These are phyloP conservation scores for Sylvicola cinctus DNA, from an alignment of 2,888 invertebrate species.

Conservation along the genomic window DNA sequence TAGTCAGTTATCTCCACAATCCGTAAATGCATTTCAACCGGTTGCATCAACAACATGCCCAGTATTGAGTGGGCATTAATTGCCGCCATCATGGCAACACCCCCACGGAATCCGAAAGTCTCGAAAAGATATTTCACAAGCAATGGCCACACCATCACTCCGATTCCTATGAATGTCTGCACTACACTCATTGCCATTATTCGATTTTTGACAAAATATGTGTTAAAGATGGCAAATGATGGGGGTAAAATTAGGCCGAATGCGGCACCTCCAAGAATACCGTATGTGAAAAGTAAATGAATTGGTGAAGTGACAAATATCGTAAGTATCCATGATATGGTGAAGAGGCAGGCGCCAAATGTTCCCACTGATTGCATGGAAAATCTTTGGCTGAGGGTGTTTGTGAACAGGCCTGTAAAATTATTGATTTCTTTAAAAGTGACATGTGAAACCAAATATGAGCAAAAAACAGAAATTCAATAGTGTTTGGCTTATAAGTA, in stretches of 20 bases:
- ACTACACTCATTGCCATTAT: constrained; percentile 53
- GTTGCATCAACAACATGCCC: constrained; percentile 51
- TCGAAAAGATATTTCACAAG: constrained; percentile 36
- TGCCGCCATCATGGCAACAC: constrained; percentile 41
- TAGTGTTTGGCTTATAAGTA: constrained; percentile 37
- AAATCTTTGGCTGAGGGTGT: constrained; percentile 40
- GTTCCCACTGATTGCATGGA: constrained; percentile 45
- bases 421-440: no score
- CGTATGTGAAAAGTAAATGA: constrained; percentile 41
- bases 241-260: constrained; percentile 54
- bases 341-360: constrained; percentile 38
- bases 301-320: constrained; percentile 39
- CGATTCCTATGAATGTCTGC: constrained; percentile 47
- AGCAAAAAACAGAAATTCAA: no score
- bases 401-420: constrained; percentile 42
- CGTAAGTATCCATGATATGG: constrained; percentile 36
- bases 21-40: constrained; percentile 49
- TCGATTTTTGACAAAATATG: constrained; percentile 47
- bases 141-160: constrained; percentile 45
- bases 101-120: constrained; percentile 48
- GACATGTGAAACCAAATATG: no score
- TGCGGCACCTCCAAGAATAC: constrained; percentile 45
- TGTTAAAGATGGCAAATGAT: constrained; percentile 50
- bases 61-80: constrained; percentile 43
- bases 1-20: constrained; percentile 27